Conservation (phyloP, 2,797 vertebrate species). For the Onychomys torridus region DNA sequence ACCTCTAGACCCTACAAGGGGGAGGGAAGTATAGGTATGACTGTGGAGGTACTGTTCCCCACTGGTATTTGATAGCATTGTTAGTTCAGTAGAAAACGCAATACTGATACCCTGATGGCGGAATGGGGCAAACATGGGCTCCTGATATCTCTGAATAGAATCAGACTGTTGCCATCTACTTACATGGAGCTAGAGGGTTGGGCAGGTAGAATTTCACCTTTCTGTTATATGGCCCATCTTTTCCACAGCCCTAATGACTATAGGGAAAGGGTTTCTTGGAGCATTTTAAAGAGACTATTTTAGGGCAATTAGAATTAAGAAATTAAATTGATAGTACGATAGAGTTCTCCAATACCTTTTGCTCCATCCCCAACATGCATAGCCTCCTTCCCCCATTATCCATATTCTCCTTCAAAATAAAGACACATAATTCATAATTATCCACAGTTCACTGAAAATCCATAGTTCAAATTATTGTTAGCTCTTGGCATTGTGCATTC, state of each 20-base stretch:
- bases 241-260: not conserved
- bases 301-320: not conserved
- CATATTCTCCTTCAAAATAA: not conserved
- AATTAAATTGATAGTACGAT: not conserved
- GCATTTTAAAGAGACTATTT: not conserved
- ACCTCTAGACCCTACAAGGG: not conserved
- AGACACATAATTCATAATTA: not conserved
- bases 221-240: slow-evolving; percentile 10
- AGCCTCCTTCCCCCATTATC: not conserved
- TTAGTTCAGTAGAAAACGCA: not conserved
- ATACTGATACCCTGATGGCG: not conserved
- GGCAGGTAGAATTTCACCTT: not conserved
- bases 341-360: not conserved
- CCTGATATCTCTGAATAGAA: not conserved
- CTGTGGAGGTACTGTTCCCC: not conserved
- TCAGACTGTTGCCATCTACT: not conserved
- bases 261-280: not conserved
- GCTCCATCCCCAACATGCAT: not conserved
- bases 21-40: not conserved
- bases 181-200: not conserved
- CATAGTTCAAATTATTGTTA: not conserved
- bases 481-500: not conserved
- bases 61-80: not conserved
- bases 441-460: not conserved
- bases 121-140: not conserved